A percentile compares a stretch with the other conserved stretches of the same genome.
Conservation (phyloP, 2,888 invertebrate species). For the Calephelis perditalis region DNA sequence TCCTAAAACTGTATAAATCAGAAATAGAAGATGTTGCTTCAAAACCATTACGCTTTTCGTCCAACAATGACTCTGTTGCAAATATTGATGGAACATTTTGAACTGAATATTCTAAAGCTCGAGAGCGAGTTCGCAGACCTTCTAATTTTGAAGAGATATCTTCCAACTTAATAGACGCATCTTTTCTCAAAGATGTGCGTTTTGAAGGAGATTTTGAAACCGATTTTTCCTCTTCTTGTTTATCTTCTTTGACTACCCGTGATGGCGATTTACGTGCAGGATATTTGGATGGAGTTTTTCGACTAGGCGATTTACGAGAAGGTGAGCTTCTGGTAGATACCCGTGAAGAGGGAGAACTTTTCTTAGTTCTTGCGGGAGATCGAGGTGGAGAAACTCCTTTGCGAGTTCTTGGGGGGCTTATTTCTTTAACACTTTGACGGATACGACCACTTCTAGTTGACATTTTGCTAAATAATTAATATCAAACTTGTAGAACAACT, state of each 20-base stretch:
- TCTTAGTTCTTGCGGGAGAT: constrained; percentile 64
- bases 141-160: constrained; percentile 46
- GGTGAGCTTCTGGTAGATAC: constrained; percentile 37
- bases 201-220: constrained; percentile 53
- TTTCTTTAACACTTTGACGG: constrained; percentile 49
- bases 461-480: constrained; percentile 37
- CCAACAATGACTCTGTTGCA: constrained; percentile 37
- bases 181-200: constrained; percentile 47
- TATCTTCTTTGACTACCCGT: constrained; percentile 42
- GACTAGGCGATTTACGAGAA: constrained; percentile 68
- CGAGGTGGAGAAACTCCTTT: constrained; percentile 62
- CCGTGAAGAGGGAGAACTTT: constrained; percentile 56
- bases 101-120: constrained; percentile 55
- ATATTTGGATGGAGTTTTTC: constrained; percentile 63
- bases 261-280: constrained; percentile 68
- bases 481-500: constrained; percentile 29
- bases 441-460: constrained; percentile 65
- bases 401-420: constrained; percentile 55
- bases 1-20: constrained; percentile 49
- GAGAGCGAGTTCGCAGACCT: constrained; percentile 48
- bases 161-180: constrained; percentile 43
- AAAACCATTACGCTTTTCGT: constrained; percentile 51
- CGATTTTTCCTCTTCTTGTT: constrained; percentile 40
- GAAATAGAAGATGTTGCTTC: constrained; percentile 36
- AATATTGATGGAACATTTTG: constrained; percentile 45